Evolutionary conservation across 2,797 vertebrate genomes (phyloP), one percentile per base, ranked within the genome.

Genomic region (Bradypodion ventrale): DNA sequence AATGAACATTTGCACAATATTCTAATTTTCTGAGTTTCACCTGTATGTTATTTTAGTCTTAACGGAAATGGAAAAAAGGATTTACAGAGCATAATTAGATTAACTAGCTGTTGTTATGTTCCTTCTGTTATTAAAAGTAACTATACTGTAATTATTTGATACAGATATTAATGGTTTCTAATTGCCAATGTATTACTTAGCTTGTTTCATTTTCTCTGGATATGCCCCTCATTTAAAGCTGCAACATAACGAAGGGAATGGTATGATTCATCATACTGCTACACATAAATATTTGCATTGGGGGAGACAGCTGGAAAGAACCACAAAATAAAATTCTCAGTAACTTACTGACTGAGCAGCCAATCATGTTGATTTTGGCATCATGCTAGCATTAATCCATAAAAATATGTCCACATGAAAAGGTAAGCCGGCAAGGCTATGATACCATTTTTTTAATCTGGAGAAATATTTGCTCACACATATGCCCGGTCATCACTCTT

Each of bases 141-240:
- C 82, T 88, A 84, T 78, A 87, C 63, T 83, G 69, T 79, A 91
- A 92, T 78, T 82, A 87, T 77, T 75, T 80, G 83, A 87, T 88
- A 91, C 91, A 91, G 91, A 91, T 85, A 89, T 35, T 82, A 87
- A 87, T 63, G 78, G 56, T 37, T 86, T 90, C 79, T 62, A 70
- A 88, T 91, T 89, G 89, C 88, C 87, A 89, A 87, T 89, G 91
- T 87, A 84, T 65, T 82, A 62, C 82, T 91, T 85, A 80, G 79
- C 87, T 75, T 80, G 62, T 84, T 63, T 84, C 78, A 85, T 46
- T 84, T 42, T 91, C 82, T 87, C 69, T 77, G 72, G 52, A 85
- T 16, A 23, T 15, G 2, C 75, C 80, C 81, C 62, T 49, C 79
- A 46, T 69, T 49, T 73, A 10, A 81, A 76, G 52, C 63, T 60